Base-by-base conservation (phyloP, 1,140 invertebrate genomes). In the Leptinotarsa texana region DNA sequence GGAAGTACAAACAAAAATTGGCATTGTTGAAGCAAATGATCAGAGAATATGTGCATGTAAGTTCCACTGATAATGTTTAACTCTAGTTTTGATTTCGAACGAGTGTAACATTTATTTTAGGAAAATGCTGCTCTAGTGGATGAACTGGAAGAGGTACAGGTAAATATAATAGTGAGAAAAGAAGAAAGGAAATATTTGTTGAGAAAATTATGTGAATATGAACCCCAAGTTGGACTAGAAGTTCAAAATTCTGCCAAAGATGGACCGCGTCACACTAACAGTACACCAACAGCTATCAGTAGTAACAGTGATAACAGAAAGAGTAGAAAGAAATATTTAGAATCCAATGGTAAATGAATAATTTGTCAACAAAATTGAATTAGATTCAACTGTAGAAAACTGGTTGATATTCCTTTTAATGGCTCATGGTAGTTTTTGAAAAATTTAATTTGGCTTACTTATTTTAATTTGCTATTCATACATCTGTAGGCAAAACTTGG, bases 71-170 rank as follows among this genome's bases (percentile, higher is more conserved):
- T n/a, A 72, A 69, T 69, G 27, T 68, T 70, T 72, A 72, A 75
- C 18, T 69, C 11, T 3, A 42, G 8, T 42, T 42, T 11, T 42
- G 33, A 42, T 42, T 11, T 3, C 3, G 33, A 33, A 33, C 1
- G 1, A 42, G 33, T 42, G 2, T 42, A 42, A 42, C 11, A 11
- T 18, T 69, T 11, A 51, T 77, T 75, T 85, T 21, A 94, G 93
- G 91, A 94, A 87, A 94, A 94, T 90, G 92, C 93, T 76, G 91
- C 93, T 18, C 80, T 94, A 13, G 94, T 93, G 85, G 93, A 95
- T 88, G 92, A 94, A 88, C 91, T 94, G 57, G 89, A 92, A 13
- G 88, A 90, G 83, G 89, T 92, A 75, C 93, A 95, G 86, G 92
- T 93, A 80, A 93, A 92, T 85, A 89, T 94, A 62, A 85, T 92